Evolutionary conservation across 23 tunicate genomes (phyloP).

Genomic region (Halocynthia aurantium): DNA sequence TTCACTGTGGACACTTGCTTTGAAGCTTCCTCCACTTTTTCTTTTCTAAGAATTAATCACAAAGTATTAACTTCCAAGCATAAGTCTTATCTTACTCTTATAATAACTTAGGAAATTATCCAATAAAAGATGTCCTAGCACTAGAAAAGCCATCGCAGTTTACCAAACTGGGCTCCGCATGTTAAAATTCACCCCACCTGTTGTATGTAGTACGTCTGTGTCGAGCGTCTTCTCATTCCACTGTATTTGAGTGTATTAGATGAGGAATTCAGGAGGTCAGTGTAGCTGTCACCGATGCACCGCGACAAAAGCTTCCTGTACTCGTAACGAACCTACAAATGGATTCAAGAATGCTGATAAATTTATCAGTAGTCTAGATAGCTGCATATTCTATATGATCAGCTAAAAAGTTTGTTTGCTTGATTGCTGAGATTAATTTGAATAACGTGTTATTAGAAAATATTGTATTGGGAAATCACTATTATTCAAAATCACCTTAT

Average conservation of each 20-base stretch:
- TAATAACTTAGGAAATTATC: no score
- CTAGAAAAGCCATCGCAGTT: no score
- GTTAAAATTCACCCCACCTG: neutral
- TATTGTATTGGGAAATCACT: neutral
- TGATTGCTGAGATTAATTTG: no score
- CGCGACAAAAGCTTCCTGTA: conserved; percentile 6
- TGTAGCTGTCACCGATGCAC: conserved; percentile 11
- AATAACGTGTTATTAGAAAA: no score
- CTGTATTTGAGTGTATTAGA: conserved; percentile 8
- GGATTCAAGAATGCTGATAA: neutral
- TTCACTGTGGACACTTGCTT: neutral
- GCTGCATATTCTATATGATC: neutral
- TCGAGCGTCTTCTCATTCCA: conserved; percentile 11
- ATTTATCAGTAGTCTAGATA: neutral
- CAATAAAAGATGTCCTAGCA: no score
- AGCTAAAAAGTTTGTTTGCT: neutral
- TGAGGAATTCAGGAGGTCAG: neutral
- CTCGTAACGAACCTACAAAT: conserved; percentile 14
- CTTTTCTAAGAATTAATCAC: neutral
- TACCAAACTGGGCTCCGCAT: no score
- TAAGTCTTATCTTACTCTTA: no score
- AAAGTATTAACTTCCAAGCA: no score
- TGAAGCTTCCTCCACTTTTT: neutral
- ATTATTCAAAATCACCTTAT: conserved; percentile 45
- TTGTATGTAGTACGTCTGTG: neutral